Evolutionary conservation across 2,888 invertebrate genomes (phyloP).

Genomic region (Hirtodrosophila histrioides): DNA sequence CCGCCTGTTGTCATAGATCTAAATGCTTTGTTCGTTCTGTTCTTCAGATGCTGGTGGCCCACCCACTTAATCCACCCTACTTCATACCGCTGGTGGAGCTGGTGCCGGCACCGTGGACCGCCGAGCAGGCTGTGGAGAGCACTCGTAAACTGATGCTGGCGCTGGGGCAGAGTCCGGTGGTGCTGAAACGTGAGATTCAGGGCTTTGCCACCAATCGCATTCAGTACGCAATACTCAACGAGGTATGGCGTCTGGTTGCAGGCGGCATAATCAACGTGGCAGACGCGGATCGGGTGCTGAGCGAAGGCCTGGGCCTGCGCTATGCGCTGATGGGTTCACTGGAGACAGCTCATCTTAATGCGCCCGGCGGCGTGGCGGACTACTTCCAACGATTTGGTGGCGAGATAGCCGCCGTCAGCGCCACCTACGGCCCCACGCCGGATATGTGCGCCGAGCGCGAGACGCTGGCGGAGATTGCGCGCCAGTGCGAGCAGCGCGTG

Average conservation of each 20-base stretch:
- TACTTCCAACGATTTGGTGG: constrained; percentile 87
- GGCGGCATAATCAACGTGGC: constrained; percentile 92
- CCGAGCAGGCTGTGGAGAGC: constrained; percentile 88
- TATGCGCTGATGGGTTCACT: constrained; percentile 97
- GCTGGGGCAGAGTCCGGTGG: constrained; percentile 96
- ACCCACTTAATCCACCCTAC: constrained; percentile 98
- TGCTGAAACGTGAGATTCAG: constrained; percentile 92
- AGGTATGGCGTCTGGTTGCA: constrained; percentile 94
- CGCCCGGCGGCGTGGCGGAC: constrained; percentile 91
- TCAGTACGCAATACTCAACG: constrained; percentile 97
- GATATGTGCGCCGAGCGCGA: constrained; percentile 88
- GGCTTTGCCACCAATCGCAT: constrained; percentile 97
- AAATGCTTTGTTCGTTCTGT: background rate
- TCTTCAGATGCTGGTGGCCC: constrained; percentile 87
- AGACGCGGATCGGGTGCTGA: constrained; percentile 96
- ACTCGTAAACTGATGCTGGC: constrained; percentile 91
- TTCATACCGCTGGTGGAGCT: constrained; percentile 97
- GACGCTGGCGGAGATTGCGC: constrained; percentile 88
- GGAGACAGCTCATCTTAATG: constrained; percentile 97
- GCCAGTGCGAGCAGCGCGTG: constrained; percentile 89
- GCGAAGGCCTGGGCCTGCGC: constrained; percentile 96
- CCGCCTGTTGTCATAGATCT: no score
- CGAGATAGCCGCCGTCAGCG: constrained; percentile 87
- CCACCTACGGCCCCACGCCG: constrained; percentile 90
- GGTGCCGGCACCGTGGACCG: constrained; percentile 97